These are phyloP conservation scores for Troilus luridus DNA, from an alignment of 2,888 invertebrate genomes.

Conservation along the genomic window DNA sequence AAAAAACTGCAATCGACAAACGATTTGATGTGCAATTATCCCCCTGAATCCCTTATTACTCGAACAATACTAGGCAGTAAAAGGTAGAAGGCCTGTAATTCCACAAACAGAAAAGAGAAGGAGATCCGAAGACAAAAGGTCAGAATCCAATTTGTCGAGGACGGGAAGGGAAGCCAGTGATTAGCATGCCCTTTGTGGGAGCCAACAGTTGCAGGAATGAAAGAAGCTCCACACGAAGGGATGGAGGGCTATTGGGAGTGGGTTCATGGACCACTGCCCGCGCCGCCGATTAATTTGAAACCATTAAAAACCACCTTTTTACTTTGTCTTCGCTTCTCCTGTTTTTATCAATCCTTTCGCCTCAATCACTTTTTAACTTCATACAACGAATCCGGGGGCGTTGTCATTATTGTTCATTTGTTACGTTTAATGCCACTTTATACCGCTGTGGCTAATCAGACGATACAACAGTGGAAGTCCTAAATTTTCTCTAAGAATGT, in stretches of 20 bases:
- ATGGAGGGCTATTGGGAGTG: background rate
- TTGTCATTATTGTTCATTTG: background rate
- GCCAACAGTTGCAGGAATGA: background rate
- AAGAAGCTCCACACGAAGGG: background rate
- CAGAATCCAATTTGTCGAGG: background rate
- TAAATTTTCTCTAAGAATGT: too few relatives aligned
- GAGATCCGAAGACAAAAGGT: background rate
- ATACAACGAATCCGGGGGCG: background rate
- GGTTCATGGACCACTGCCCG: background rate
- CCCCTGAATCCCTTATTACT: background rate
- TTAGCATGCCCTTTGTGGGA: background rate
- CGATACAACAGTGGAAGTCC: too few relatives aligned
- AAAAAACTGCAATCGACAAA: background rate
- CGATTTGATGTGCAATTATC: background rate
- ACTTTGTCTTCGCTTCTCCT: background rate
- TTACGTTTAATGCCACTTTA: background rate
- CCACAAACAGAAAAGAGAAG: background rate
- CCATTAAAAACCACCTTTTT: background rate
- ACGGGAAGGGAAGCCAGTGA: background rate
- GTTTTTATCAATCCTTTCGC: background rate
- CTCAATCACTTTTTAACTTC: background rate
- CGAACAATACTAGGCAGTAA: background rate
- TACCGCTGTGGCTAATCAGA: too few relatives aligned
- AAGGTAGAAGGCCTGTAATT: background rate
- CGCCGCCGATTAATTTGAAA: background rate